Evolutionary conservation across 2,888 invertebrate genomes (phyloP).

Genomic region (Sarcophaga carnaria): DNA sequence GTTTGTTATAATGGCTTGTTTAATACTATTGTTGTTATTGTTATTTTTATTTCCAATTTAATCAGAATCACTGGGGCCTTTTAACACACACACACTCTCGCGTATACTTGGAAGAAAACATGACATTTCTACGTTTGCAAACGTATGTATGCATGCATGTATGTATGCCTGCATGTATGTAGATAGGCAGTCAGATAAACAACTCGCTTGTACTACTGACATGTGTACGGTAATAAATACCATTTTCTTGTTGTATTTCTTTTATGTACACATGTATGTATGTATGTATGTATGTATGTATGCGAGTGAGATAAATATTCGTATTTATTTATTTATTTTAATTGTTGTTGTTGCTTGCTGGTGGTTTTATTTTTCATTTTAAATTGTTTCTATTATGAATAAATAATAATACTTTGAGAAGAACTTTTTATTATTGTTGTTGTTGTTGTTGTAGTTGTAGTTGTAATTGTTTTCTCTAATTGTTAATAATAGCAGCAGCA

Average conservation of each 20-base stretch:
- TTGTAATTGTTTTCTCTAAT: no score
- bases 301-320: neutral
- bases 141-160: neutral
- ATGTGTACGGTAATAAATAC: neutral
- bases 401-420: conserved; percentile 22
- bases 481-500: no score
- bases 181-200: neutral
- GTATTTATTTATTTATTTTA: conserved; percentile 54
- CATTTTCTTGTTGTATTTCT: no score
- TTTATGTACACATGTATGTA: no score
- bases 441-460: no score
- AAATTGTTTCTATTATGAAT: conserved; percentile 11
- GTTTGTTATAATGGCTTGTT: no score
- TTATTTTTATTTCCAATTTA: no score
- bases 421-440: no score
- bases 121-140: conserved; percentile 2
- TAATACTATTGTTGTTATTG: no score
- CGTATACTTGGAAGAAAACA: neutral
- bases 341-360: neutral
- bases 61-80: no score
- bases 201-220: neutral
- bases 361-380: neutral
- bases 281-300: neutral
- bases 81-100: no score
- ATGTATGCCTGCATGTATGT: neutral